Percentiles rank a stretch among this genome's conserved stretches.
These are phyloP conservation scores for Naso thynnoides DNA, from an alignment of 2,797 vertebrate genomes.

Conservation along the genomic window DNA sequence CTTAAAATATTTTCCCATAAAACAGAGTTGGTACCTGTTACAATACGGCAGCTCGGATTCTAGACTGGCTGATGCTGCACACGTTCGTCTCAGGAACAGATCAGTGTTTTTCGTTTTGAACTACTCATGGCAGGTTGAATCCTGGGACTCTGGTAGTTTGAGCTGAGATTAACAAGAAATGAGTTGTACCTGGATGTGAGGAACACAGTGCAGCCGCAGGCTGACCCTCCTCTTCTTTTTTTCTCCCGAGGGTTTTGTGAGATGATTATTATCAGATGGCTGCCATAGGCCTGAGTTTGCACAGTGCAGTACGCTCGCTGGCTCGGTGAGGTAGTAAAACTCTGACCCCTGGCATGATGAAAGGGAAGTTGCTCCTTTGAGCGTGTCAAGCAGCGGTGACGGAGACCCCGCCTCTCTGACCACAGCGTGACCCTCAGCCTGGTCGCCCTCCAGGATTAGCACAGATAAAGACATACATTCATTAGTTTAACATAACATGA, in stretches of 20 bases:
- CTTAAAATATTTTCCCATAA: too few species aligned
- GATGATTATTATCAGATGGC: slow-evolving; percentile 75
- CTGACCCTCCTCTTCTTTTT: not conserved
- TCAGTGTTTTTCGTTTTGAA: not conserved
- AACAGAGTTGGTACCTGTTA: not conserved
- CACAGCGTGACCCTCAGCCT: slow-evolving; percentile 74
- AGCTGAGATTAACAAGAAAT: not conserved
- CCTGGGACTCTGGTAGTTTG: not conserved
- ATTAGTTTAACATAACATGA: slow-evolving; percentile 64
- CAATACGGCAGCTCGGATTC: not conserved
- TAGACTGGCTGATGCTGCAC: not conserved
- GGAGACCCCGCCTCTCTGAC: slow-evolving; percentile 69
- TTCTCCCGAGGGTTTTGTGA: slow-evolving; percentile 26
- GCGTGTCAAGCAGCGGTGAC: slow-evolving; percentile 74
- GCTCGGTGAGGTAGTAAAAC: slow-evolving; percentile 79
- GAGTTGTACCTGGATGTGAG: not conserved
- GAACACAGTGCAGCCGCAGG: not conserved
- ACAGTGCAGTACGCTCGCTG: slow-evolving; percentile 58
- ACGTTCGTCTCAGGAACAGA: not conserved
- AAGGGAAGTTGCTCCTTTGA: slow-evolving; percentile 84
- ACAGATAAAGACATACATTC: slow-evolving; percentile 71
- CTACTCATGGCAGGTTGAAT: not conserved
- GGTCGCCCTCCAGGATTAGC: slow-evolving; percentile 55
- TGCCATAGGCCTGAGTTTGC: slow-evolving; percentile 53
- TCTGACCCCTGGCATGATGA: slow-evolving; percentile 83